Percentiles rank a stretch among this genome's conserved stretches.
phyloP scores from a whole-genome alignment of 2,888 invertebrate genomes.

The Pammene aurita region DNA sequence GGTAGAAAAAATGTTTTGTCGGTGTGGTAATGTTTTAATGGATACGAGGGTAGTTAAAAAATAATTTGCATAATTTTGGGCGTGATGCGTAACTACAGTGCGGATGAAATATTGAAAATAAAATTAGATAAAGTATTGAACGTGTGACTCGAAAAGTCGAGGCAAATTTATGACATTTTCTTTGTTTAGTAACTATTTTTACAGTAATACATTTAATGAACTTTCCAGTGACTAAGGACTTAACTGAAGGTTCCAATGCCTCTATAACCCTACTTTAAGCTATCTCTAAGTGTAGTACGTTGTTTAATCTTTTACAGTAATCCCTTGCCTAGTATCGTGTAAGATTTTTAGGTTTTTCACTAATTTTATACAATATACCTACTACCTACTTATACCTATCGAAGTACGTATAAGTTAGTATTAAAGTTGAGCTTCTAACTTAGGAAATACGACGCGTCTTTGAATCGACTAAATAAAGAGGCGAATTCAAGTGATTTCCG shows the following conservation, averaged over 20 bases:
- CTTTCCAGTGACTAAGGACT: slow-evolving; percentile 37
- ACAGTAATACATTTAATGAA: slow-evolving; percentile 24
- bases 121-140: slow-evolving; percentile 25
- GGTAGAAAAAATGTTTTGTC: slow-evolving; percentile 75
- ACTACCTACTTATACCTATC: slow-evolving; percentile 57
- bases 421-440: slow-evolving; percentile 79
- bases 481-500: slow-evolving; percentile 50
- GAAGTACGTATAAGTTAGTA: slow-evolving; percentile 75
- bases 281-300: slow-evolving; percentile 80
- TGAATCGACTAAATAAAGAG: slow-evolving; percentile 49
- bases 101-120: slow-evolving; percentile 26
- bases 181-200: slow-evolving; percentile 27
- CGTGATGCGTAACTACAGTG: slow-evolving; percentile 41
- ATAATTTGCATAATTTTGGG: slow-evolving; percentile 47
- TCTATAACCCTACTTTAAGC: slow-evolving; percentile 75
- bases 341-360: slow-evolving; percentile 82
- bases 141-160: slow-evolving; percentile 26
- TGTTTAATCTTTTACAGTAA: slow-evolving; percentile 77
- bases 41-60: slow-evolving; percentile 52
- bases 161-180: slow-evolving; percentile 18
- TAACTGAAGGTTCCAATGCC: slow-evolving; percentile 49
- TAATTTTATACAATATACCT: slow-evolving; percentile 82
- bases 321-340: slow-evolving; percentile 75
- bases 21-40: slow-evolving; percentile 63
- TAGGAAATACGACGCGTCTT: slow-evolving; percentile 58